Evolutionary conservation across 2,888 invertebrate species (phyloP).

Genomic region (Meta bourneti): DNA sequence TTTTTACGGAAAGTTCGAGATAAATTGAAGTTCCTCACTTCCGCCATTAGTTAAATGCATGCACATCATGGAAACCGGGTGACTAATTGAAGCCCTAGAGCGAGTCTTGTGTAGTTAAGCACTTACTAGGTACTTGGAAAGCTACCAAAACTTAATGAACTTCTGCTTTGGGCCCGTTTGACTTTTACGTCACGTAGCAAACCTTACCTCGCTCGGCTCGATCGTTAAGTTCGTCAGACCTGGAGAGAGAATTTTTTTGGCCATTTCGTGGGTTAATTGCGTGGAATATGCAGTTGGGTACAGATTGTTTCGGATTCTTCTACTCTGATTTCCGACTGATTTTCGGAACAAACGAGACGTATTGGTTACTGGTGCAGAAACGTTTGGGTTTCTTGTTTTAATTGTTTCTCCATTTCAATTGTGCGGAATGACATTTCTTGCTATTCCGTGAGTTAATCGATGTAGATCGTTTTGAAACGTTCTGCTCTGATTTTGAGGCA

Average conservation of each 20-base stretch:
- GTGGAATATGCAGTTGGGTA: neutral
- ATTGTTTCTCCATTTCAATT: no score
- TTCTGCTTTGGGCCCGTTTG: neutral
- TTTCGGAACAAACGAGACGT: no score
- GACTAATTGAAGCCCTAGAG: slow-evolving; percentile 4
- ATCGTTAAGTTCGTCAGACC: neutral
- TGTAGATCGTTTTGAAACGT: no score
- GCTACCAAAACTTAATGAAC: slow-evolving; percentile 31
- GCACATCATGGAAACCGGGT: neutral
- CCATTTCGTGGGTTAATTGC: neutral
- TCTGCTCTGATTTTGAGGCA: no score
- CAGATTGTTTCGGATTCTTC: no score
- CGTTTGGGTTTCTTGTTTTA: no score
- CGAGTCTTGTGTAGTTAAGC: slow-evolving; percentile 5
- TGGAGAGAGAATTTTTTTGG: neutral
- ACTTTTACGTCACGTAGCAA: slow-evolving; percentile 12
- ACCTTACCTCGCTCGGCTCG: neutral
- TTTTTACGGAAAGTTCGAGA: neutral
- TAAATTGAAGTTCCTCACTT: slow-evolving; percentile 24
- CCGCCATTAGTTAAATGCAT: slow-evolving; percentile 12
- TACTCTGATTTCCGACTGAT: no score
- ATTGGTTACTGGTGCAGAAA: no score
- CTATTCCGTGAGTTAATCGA: no score
- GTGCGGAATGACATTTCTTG: no score
- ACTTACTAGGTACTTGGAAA: slow-evolving; percentile 21